Evolutionary conservation across 2,888 invertebrate genomes (phyloP).

Genomic region (Pediacus dermestoides): DNA sequence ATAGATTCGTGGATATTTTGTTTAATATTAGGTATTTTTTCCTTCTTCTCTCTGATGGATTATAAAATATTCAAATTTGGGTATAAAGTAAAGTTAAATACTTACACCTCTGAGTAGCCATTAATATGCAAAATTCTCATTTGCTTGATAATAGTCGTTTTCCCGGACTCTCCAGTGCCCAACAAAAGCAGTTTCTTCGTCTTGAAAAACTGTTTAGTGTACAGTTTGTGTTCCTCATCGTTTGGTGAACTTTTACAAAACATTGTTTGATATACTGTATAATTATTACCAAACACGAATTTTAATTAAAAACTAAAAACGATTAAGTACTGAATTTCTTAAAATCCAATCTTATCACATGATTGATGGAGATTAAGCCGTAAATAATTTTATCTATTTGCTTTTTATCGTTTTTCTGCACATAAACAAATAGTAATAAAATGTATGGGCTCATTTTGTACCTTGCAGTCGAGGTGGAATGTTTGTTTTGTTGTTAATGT

Average conservation of each 20-base stretch:
- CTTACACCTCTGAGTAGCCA: conserved; percentile 70
- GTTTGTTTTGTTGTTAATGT: no score
- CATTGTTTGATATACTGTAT: no score
- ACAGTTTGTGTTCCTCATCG: conserved; percentile 27
- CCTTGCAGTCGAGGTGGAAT: no score
- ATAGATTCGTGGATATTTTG: conserved; percentile 76
- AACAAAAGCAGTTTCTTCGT: conserved; percentile 60
- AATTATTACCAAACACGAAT: no score
- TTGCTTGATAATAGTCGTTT: conserved; percentile 82
- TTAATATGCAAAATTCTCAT: conserved; percentile 82
- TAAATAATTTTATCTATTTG: no score
- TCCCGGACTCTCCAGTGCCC: conserved; percentile 78
- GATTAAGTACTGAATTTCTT: no score
- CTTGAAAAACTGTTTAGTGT: conserved; percentile 33
- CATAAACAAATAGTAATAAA: no score
- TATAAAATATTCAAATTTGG: conserved; percentile 6
- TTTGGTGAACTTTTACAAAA: conserved; percentile 4
- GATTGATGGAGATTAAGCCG: no score
- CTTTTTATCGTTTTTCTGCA: no score
- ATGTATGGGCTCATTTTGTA: no score
- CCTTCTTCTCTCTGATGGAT: conserved; percentile 60
- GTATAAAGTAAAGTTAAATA: conserved; percentile 19
- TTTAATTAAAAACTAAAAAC: no score
- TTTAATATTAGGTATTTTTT: conserved; percentile 64
- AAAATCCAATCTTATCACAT: no score